Percentiles rank a stretch among this genome's conserved stretches.
Evolutionary conservation across 2,113 vertebrate species (phyloP).

Genomic region (Eulemur macaco): DNA sequence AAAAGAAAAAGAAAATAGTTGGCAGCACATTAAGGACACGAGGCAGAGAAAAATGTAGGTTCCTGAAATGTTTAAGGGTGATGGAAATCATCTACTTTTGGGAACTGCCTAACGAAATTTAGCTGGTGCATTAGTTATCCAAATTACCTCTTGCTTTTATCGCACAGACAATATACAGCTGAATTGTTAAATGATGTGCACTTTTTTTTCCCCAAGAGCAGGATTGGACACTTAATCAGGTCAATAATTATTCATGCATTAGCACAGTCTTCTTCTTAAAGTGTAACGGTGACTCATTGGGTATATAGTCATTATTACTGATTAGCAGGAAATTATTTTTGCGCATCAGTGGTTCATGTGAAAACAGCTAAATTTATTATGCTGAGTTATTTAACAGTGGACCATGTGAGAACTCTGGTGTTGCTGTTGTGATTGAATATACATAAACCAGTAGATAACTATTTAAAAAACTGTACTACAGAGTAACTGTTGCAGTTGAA

Average conservation of each 20-base stretch:
- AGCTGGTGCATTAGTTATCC: slow-evolving; percentile 74
- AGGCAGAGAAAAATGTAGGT: slow-evolving; percentile 58
- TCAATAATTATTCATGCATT: slow-evolving; percentile 85
- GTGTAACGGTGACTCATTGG: slow-evolving; percentile 79
- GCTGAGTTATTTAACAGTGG: slow-evolving; percentile 71
- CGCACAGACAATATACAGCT: slow-evolving; percentile 70
- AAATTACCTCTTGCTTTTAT: slow-evolving; percentile 82
- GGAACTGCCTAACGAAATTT: slow-evolving; percentile 71
- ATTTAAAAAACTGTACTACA: neutral
- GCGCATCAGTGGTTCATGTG: slow-evolving; percentile 68
- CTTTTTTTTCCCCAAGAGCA: slow-evolving; percentile 74
- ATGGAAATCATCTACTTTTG: slow-evolving; percentile 74
- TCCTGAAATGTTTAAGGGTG: slow-evolving; percentile 76
- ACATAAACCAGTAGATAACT: neutral
- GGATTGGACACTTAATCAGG: slow-evolving; percentile 78
- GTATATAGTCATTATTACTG: slow-evolving; percentile 80
- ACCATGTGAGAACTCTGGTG: slow-evolving; percentile 38
- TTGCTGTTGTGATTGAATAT: slow-evolving; percentile 23
- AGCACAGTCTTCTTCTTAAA: slow-evolving; percentile 80
- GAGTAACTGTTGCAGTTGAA: slow-evolving; percentile 3
- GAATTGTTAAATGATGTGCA: slow-evolving; percentile 77
- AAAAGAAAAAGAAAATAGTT: neutral
- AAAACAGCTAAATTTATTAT: slow-evolving; percentile 74
- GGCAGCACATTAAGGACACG: slow-evolving; percentile 29
- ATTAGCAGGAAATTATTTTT: slow-evolving; percentile 79